phyloP scores from a whole-genome alignment of 2,113 vertebrate genomes.

The Seriola aureovittata region DNA sequence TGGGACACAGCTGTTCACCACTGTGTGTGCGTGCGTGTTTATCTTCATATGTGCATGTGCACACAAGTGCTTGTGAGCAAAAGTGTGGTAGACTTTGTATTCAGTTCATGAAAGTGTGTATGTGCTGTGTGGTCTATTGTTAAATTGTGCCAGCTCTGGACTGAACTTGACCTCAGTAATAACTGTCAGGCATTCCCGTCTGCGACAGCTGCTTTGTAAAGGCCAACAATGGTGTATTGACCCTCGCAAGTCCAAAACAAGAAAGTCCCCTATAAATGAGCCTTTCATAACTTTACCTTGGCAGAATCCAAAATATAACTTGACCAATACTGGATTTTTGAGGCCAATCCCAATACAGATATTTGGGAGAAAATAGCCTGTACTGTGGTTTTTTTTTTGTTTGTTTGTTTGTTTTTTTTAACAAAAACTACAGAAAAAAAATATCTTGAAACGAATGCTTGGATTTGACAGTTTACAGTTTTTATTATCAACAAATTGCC shows the following conservation, averaged over 20 bases:
- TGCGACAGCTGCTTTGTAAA: slow-evolving; percentile 75
- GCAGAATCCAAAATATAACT: background rate
- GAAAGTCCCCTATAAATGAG: background rate
- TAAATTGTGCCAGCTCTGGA: slow-evolving; percentile 36
- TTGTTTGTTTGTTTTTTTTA: too few relatives aligned
- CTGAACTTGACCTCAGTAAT: slow-evolving; percentile 28
- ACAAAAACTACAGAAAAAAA: too few relatives aligned
- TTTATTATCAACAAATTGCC: too few relatives aligned
- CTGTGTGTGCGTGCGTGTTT: slow-evolving; percentile 26
- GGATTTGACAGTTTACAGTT: too few relatives aligned
- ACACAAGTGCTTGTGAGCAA: slow-evolving; percentile 1
- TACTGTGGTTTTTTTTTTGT: too few relatives aligned
- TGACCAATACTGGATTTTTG: background rate
- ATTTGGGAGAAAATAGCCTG: background rate
- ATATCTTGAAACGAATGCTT: too few relatives aligned
- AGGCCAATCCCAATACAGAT: background rate
- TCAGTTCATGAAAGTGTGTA: slow-evolving; percentile 14
- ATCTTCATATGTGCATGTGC: background rate
- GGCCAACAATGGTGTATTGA: slow-evolving; percentile 64
- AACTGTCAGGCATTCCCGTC: slow-evolving; percentile 59
- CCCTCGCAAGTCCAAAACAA: slow-evolving; percentile 10
- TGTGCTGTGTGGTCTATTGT: slow-evolving; percentile 30
- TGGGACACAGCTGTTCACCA: slow-evolving; percentile 62
- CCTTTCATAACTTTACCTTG: background rate
- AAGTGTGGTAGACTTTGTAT: slow-evolving; percentile 9